Evolutionary conservation across 2,888 invertebrate genomes (phyloP), one percentile per base, ranked within the genome.

Genomic region (Cinara cedri): DNA sequence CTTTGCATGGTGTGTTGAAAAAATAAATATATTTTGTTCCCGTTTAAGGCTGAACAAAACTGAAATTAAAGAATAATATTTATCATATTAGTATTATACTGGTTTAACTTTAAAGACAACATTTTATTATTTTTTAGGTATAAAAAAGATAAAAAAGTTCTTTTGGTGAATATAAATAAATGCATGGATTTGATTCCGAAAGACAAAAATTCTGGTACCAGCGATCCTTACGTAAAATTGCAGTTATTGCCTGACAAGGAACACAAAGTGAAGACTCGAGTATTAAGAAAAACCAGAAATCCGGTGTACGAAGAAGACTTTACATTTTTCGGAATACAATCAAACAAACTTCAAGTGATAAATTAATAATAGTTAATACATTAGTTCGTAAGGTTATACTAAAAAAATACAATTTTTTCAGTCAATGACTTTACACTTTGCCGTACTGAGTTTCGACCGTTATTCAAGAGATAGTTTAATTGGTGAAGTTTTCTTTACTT

Each of bases 281-380:
- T 99, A 11, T 91, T 98, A 55, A 91, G 98, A 83, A 97, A 98
- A 86, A 98, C 98, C 65, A 90, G 95, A 75, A 95, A 96, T 87
- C 99, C 99, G 0, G 93, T 96, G 1, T 99, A 98, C 87, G 98
- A 99, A 85, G 99, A 99, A 87, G 98, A 98, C 86, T 99, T 99
- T 86, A 98, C 98, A 1, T 98, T 99, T 89, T 99, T 97, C 86
- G 98, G 98, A 78, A 90, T 96, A 84, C 91, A 91, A 71, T 91
- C 92, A 83, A 92, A 92, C 85, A 96, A 97, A 86, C 89, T 97
- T 81, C 89, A 87, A 87, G 89, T 88, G 84, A 81, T 68, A 60
- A 54, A 54, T 42, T 24, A 55, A n/a, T 54, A 42, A 19, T 34
- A 3, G 2, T 13, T 51, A 19, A n/a, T 24, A 1, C 16, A 55